Evolutionary conservation across 2,113 vertebrate genomes (phyloP), one percentile per base, ranked within the genome.

Genomic region (Syngnathoides biaculeatus): DNA sequence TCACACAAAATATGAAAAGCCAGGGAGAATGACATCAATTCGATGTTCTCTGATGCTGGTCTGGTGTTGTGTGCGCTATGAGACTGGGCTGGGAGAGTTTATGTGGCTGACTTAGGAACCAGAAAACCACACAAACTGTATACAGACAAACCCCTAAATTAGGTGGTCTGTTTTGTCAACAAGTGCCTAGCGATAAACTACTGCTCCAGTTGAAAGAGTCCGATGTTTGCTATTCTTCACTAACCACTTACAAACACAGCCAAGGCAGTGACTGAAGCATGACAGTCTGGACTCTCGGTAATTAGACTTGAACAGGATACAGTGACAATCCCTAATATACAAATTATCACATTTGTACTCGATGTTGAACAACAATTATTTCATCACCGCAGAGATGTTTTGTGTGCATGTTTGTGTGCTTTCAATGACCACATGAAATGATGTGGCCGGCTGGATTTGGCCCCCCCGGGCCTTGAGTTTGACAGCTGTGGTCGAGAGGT

Each of bases 141-240:
- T 2, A 52, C 66, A 58, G 27, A 73, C 48, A 64, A 59, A 55
- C 39, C 47, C 47, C 45, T 58, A 71, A 40, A 68, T 17, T 12
- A 61, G 64, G 56, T 57, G 64, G 66, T 78, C 56, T 59, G 40
- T 59, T 65, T 67, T 27, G 61, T 73, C 47, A 75, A 68, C 67
- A 42, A 67, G 48, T 52, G 57, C 61, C 40, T 24, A 68, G 24
- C 69, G 53, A 73, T 52, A 65, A 64, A 73, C 58, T 70, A 42
- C 35, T 61, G 71, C 63, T 7, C 52, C 67, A 59, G 58, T 80
- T 79, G 66, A 79, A 74, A 76, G 73, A 68, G 66, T 62, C 22
- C 5, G 30, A 62, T 73, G 57, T 80, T 79, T 82, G 73, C 72
- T 74, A 62, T 74, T 71, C 62, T 69, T 58, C 17, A 56, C 64